Evolutionary conservation across 1,140 invertebrate genomes (phyloP), one percentile per base, ranked within the genome.

Genomic region (Telenomus remus): DNA sequence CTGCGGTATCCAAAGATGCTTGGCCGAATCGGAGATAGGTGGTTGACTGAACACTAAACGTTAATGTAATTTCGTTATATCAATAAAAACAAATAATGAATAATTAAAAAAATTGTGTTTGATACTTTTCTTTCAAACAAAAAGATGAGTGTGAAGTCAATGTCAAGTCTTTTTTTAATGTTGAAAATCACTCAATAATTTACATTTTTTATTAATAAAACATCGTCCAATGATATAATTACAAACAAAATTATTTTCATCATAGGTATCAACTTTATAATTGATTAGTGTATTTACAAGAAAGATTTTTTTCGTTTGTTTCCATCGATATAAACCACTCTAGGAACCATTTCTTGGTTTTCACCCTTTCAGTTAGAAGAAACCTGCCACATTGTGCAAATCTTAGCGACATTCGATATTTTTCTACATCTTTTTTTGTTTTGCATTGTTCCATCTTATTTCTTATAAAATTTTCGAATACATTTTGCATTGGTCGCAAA

Each of bases 1-100:
- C 57, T 74, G 71, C 47, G 71, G 63, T 61, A 63, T 74, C 57
- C 57, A 74, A 74, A 66, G 71, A 74, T 27, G 19, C 71, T 66
- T 55, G 61, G 55, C 50, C 59, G 69, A 61, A 73, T 66, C 61
- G 63, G 57, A 68, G 64, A 64, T 75, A 69, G 69, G 72, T 69
- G 48, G 51, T 69, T 75, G 72, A 75, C 59, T 75, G 64, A 64
- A 75, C 57, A 47, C 46, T 66, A 59, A 69, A 63, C 33, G 59
- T 69, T 64, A 49, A 43, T 54, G 72, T 69, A 69, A 64, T 69
- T 75, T 75, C 64, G 54, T 44, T 39, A 65, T 49, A 73, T 72
- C 19, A 61, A 72, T 61, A 48, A 72, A 50, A 57, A 55, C 13
- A 70, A 48, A 39, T 37, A 27, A 47, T 19, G 11, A 55, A 55